Evolutionary conservation across 2,113 vertebrate genomes (phyloP).

Genomic region (Ornithorhynchus anatinus): DNA sequence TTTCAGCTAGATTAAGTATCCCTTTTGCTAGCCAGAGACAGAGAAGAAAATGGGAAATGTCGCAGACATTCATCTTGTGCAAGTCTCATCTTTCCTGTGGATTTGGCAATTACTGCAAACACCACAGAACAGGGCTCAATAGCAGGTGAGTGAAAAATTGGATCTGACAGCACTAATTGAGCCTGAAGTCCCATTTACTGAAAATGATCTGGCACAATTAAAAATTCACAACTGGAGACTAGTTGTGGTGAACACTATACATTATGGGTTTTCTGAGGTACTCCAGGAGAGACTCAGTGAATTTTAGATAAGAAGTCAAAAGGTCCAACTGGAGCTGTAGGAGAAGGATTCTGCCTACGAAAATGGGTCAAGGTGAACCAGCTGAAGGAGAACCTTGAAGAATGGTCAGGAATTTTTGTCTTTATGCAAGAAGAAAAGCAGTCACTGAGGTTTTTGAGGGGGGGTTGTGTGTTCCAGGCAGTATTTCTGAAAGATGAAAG

Average conservation of each 20-base stretch:
- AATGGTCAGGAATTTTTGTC: neutral
- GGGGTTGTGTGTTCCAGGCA: no score
- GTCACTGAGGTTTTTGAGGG: no score
- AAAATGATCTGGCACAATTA: constrained; percentile 75
- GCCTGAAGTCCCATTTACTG: constrained; percentile 74
- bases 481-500: no score
- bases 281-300: constrained; percentile 52
- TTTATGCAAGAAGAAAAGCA: neutral
- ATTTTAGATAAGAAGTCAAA: constrained; percentile 55
- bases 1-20: neutral
- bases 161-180: constrained; percentile 75
- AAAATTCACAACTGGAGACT: constrained; percentile 75
- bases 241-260: constrained; percentile 60
- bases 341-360: fast-evolving
- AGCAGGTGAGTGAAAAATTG: constrained; percentile 69
- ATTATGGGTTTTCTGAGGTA: constrained; percentile 61
- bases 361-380: neutral
- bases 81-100: constrained; percentile 56
- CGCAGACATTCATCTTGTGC: constrained; percentile 23
- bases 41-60: constrained; percentile 16
- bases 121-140: constrained; percentile 56
- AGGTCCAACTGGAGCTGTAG: neutral
- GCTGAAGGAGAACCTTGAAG: neutral
- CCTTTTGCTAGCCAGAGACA: neutral
- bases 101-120: constrained; percentile 66